These are phyloP conservation scores for Epizoanthus illoricatus DNA, from an alignment of 92 coral and sea anemone species.

Conservation along the genomic window DNA sequence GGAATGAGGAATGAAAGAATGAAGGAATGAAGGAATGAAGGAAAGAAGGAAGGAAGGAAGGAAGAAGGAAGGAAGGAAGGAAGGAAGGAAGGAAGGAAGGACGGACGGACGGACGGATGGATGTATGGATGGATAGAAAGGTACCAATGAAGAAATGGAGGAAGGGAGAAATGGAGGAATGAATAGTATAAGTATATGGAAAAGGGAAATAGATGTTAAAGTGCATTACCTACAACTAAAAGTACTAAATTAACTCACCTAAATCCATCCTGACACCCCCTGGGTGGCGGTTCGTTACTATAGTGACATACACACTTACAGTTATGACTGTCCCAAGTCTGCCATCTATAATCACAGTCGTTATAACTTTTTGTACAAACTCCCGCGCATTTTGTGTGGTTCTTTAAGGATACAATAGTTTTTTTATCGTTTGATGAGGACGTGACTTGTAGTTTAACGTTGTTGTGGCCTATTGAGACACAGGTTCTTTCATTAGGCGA, in stretches of 20 bases:
- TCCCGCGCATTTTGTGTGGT: not conserved
- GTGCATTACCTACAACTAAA: no score
- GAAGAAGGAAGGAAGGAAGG: no score
- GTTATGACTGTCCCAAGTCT: not conserved
- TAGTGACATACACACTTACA: conserved; percentile 2
- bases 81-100: no score
- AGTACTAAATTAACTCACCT: not conserved
- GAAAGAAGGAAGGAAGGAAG: no score
- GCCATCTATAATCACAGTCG: conserved; percentile 12
- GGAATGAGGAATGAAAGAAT: no score
- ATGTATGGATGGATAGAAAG: no score
- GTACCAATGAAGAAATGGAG: no score
- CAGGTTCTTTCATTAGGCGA: conserved; percentile 9
- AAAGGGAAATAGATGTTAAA: no score
- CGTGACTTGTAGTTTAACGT: not conserved
- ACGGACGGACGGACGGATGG: no score
- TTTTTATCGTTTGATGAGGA: not conserved
- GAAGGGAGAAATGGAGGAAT: no score
- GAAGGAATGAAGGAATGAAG: no score
- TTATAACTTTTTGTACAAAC: not conserved
- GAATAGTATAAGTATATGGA: no score
- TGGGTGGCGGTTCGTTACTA: not conserved
- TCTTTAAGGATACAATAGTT: not conserved
- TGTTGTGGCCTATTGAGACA: not conserved
- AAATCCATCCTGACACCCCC: not conserved